Evolutionary conservation across 2,797 vertebrate species (phyloP).

Genomic region (Schizopygopsis malacanthus): DNA sequence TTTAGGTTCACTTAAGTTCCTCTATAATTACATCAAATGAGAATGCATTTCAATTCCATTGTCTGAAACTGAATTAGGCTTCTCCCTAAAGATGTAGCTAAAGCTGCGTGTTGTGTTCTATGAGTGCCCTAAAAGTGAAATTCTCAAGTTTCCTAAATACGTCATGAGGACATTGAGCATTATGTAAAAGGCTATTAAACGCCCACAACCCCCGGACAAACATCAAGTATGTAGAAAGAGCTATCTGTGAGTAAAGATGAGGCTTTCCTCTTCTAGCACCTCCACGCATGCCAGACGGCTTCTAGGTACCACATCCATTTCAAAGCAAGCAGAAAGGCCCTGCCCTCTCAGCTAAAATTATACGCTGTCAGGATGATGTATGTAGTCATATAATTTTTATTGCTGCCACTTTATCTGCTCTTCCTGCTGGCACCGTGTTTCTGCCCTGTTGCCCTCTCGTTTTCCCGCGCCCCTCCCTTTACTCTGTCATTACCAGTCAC

Average conservation of each 20-base stretch:
- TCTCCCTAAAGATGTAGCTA: slow-evolving; percentile 4
- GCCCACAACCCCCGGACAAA: not conserved
- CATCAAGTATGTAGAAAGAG: slow-evolving; percentile 22
- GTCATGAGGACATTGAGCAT: slow-evolving; percentile 32
- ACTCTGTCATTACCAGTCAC: slow-evolving; percentile 55
- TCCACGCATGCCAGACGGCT: not conserved
- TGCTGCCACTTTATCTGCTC: slow-evolving; percentile 62
- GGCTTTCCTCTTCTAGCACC: slow-evolving; percentile 22
- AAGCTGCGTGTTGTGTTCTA: not conserved
- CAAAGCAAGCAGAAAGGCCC: slow-evolving; percentile 51
- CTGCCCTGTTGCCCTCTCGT: slow-evolving; percentile 49
- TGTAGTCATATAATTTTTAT: slow-evolving; percentile 63
- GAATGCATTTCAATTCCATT: slow-evolving; percentile 38
- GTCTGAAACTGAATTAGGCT: slow-evolving; percentile 1
- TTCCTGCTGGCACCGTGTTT: slow-evolving; percentile 57
- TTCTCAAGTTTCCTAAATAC: slow-evolving; percentile 9
- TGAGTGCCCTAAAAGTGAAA: slow-evolving; percentile 20
- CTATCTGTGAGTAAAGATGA: slow-evolving; percentile 11
- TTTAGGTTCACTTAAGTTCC: slow-evolving; percentile 39
- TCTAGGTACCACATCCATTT: slow-evolving; percentile 48
- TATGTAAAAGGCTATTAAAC: slow-evolving; percentile 39
- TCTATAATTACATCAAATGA: slow-evolving; percentile 39
- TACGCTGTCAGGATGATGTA: slow-evolving; percentile 66
- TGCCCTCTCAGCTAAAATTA: slow-evolving; percentile 61
- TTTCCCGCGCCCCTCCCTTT: slow-evolving; percentile 45